Evolutionary conservation across 1,140 invertebrate species (phyloP).

Genomic region (Coenobita brevimanus): DNA sequence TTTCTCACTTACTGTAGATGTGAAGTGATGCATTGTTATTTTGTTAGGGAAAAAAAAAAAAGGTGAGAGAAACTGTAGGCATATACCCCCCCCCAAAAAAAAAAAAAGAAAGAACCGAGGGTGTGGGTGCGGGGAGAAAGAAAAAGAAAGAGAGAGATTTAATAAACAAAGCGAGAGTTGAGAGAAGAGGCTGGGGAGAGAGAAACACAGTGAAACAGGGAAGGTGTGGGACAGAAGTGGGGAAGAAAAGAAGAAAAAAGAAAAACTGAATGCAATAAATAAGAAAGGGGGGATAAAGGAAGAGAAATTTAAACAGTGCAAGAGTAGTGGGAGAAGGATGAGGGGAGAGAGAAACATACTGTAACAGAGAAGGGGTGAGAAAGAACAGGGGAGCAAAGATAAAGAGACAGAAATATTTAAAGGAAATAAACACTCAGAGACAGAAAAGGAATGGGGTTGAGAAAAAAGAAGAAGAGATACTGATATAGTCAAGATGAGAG

Average conservation of each 20-base stretch:
- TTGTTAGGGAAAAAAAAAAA: no score
- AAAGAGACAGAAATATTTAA: neutral
- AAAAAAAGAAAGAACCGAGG: no score
- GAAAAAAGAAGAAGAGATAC: neutral
- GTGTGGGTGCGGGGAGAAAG: no score
- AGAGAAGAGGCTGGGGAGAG: no score
- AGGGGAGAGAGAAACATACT: neutral
- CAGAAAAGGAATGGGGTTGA: neutral
- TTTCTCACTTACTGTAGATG: no score
- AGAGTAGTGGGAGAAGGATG: neutral
- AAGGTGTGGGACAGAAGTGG: neutral
- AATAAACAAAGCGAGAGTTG: no score
- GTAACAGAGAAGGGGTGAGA: no score
- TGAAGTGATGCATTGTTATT: no score
- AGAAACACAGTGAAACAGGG: neutral
- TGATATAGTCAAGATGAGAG: neutral
- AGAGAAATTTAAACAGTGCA: neutral
- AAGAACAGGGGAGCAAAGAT: neutral
- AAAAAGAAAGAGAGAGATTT: no score
- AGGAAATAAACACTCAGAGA: neutral
- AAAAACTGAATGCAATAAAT: neutral
- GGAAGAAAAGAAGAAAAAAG: conserved; percentile 2
- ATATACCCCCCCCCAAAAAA: no score
- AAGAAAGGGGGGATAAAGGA: neutral
- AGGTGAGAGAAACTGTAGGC: no score